Base-by-base conservation (phyloP, 2,113 vertebrate species). In the Rhadina sibilatrix region DNA sequence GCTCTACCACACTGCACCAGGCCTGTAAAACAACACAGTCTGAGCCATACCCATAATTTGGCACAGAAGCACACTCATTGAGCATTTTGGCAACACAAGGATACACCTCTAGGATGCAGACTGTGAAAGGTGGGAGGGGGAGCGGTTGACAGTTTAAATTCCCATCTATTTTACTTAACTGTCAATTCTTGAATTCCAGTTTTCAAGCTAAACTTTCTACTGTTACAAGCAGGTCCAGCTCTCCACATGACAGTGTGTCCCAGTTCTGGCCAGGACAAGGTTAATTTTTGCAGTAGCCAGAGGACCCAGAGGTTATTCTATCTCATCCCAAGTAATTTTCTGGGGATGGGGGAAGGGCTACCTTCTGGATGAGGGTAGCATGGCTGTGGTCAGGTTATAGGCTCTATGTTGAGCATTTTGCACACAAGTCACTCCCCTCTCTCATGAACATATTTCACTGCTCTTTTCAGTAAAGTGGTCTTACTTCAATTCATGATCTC, bases 81-180 rank as follows among this genome's bases (percentile, higher is more conserved):
- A 86, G 52, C 21, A 53, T 70, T 91, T 56, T 79, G 42, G 46
- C 56, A 81, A 66, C 18, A 46, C 13, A 83, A 53, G 77, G 76
- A 68, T 24, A 46, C 23, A 83, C 13, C 10, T 35, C 25, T 33
- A 68, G 68, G 6, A 68, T 33, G 40, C 8, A 52, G 70, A 66
- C 24, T 49, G 27, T 24, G 17, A n/a, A 56, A 0, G 8, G 11
- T 5, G 22, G 2, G 12, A n/a, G 9, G 11, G 10, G 7, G 17
- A 8, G 23, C 22, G 3, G 10, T 38, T 83, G 33, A 64, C 33
- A 76, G 18, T 52, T 76, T 70, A 83, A 59, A 64, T 83, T 37
- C 50, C 23, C 11, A 30, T 30, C 37, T 80, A 42, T 77, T 83
- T 72, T 53, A 86, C 35, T 91, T 77, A 44, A 64, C 15, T 56